These are phyloP conservation scores for Linurgus olivaceus DNA, from an alignment of 2,797 vertebrate genomes.

Conservation along the genomic window DNA sequence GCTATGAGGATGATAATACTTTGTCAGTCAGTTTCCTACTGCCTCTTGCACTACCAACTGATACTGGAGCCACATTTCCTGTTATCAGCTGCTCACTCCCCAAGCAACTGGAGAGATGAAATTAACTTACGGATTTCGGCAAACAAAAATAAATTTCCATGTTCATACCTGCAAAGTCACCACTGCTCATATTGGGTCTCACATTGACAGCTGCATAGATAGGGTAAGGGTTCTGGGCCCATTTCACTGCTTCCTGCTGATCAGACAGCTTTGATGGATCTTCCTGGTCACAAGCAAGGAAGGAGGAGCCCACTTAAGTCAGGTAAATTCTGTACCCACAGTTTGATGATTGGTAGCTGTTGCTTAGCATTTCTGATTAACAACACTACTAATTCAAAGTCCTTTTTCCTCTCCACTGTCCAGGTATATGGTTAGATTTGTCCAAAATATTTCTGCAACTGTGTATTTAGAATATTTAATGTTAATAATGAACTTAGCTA, in stretches of 20 bases:
- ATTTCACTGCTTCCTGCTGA: slow-evolving; percentile 73
- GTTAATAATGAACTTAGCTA: not conserved
- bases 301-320: not conserved
- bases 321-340: not conserved
- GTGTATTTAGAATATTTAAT: not conserved
- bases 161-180: slow-evolving; percentile 77
- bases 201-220: slow-evolving; percentile 80
- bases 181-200: slow-evolving; percentile 60
- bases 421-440: not conserved
- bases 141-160: not conserved
- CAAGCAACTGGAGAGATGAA: not conserved
- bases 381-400: not conserved
- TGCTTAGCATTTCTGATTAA: not conserved
- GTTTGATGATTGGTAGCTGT: not conserved
- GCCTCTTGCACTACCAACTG: not conserved
- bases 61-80: not conserved
- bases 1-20: not conserved
- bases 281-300: slow-evolving; percentile 58
- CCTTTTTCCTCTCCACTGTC: not conserved
- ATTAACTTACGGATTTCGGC: not conserved
- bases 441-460: not conserved
- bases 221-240: slow-evolving; percentile 79
- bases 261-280: slow-evolving; percentile 78
- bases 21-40: not conserved
- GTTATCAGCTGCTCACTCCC: not conserved